These are phyloP conservation scores for Drosophila biarmipes DNA, from an alignment of 1,140 invertebrate genomes.

Conservation along the genomic window DNA sequence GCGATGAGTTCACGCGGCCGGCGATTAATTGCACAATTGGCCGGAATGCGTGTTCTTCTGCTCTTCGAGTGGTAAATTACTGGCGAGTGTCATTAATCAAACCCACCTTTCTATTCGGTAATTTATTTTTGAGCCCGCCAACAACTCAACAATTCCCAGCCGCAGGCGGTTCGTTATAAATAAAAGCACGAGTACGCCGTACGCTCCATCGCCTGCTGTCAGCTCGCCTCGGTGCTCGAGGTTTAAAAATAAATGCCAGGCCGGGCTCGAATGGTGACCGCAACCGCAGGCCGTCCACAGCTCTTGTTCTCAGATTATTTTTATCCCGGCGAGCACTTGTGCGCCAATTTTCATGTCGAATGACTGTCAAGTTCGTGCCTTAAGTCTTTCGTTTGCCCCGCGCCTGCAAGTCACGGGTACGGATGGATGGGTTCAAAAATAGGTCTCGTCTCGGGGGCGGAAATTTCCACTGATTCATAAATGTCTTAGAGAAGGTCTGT, in stretches of 20 bases:
- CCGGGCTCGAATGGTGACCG: constrained; percentile 3
- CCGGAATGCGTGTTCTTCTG: constrained; percentile 49
- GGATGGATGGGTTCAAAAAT: constrained; percentile 23
- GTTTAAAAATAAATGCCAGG: constrained; percentile 46
- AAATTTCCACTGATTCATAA: constrained; percentile 10
- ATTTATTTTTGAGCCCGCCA: constrained; percentile 53
- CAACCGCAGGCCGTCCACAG: constrained; percentile 16
- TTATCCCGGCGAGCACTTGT: constrained; percentile 15
- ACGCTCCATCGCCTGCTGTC: constrained; percentile 38
- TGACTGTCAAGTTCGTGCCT: constrained; percentile 72
- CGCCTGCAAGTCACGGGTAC: constrained; percentile 17
- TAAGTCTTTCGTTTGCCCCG: constrained; percentile 44
- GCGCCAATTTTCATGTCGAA: constrained; percentile 49
- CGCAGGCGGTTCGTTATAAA: constrained; percentile 46
- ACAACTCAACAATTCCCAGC: constrained; percentile 42
- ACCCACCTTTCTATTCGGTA: constrained; percentile 58
- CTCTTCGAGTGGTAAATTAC: constrained; percentile 52
- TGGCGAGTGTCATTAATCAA: constrained; percentile 72
- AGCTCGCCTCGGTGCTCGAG: constrained; percentile 25
- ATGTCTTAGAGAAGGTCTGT: background rate
- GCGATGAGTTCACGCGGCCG: constrained; percentile 71
- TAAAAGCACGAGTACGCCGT: constrained; percentile 33
- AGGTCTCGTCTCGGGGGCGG: constrained; percentile 1
- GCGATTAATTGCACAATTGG: constrained; percentile 55
- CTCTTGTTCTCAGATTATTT: constrained; percentile 37